Percentiles rank a stretch among this genome's conserved stretches.
These are phyloP conservation scores for Antennarius maculatus DNA, from an alignment of 2,797 vertebrate species.

Conservation along the genomic window DNA sequence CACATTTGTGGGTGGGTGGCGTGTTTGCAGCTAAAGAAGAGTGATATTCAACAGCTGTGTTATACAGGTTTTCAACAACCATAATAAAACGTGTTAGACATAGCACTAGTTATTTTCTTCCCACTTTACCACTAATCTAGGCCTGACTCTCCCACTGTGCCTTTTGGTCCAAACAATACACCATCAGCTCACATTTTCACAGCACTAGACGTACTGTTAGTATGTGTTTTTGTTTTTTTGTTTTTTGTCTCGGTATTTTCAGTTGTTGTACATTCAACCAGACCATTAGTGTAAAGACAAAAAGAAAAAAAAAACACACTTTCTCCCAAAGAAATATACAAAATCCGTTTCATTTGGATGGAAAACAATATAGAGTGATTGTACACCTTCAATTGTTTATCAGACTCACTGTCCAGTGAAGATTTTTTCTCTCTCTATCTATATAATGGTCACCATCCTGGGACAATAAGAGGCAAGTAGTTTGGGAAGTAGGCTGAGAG, in stretches of 20 bases:
- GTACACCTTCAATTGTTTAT: slow-evolving; percentile 42
- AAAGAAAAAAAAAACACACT: slow-evolving; percentile 9
- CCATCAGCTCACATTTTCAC: slow-evolving; percentile 58
- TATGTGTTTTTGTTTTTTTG: not conserved
- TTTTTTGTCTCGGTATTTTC: slow-evolving; percentile 40
- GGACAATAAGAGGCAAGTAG: slow-evolving; percentile 47
- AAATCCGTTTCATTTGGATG: slow-evolving; percentile 25
- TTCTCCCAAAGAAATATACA: slow-evolving; percentile 25
- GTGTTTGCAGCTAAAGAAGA: slow-evolving; percentile 47
- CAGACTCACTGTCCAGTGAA: slow-evolving; percentile 21
- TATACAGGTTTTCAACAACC: slow-evolving; percentile 71
- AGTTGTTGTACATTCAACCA: slow-evolving; percentile 11
- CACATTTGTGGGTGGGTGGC: slow-evolving; percentile 44
- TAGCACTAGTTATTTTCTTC: slow-evolving; percentile 70
- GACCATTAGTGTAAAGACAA: slow-evolving; percentile 17
- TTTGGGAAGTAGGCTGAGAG: slow-evolving; percentile 74
- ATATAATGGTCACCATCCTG: slow-evolving; percentile 45
- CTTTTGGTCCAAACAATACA: slow-evolving; percentile 64
- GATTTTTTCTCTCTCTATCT: slow-evolving; percentile 20
- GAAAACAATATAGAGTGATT: slow-evolving; percentile 40
- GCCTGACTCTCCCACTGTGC: slow-evolving; percentile 59
- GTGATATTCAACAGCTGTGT: slow-evolving; percentile 73
- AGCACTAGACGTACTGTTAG: slow-evolving; percentile 51
- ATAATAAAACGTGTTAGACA: slow-evolving; percentile 74
- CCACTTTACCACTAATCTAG: slow-evolving; percentile 64